phyloP scores from a whole-genome alignment of 2,797 vertebrate species.

The Acestrorhynchus altus region DNA sequence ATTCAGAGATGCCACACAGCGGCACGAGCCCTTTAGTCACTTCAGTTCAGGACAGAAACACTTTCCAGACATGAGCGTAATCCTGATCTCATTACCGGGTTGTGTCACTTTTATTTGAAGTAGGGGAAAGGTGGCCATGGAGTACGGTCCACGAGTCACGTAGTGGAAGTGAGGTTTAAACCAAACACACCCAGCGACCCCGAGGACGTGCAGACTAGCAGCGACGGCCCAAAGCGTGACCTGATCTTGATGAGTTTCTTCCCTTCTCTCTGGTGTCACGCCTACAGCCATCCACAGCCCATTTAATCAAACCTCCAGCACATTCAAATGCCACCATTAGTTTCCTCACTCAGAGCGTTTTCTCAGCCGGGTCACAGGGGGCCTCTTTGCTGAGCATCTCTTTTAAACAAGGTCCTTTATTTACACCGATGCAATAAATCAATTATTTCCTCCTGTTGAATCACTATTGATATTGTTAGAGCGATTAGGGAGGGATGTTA shows the following conservation, averaged over 20 bases:
- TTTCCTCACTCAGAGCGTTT: slow-evolving; percentile 5
- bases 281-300: background rate
- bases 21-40: too few relatives aligned
- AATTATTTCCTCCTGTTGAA: background rate
- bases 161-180: background rate
- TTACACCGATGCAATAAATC: background rate
- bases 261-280: slow-evolving; percentile 3
- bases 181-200: background rate
- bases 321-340: slow-evolving; percentile 25
- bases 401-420: background rate
- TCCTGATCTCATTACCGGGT: background rate
- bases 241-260: slow-evolving; percentile 6
- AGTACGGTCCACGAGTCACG: background rate
- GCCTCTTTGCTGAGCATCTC: background rate
- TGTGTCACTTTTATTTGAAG: background rate
- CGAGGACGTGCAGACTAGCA: background rate
- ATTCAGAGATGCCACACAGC: too few relatives aligned
- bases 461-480: background rate
- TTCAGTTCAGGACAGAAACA: too few relatives aligned
- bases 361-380: background rate
- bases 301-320: slow-evolving; percentile 37
- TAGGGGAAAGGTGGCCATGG: background rate
- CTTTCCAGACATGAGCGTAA: background rate
- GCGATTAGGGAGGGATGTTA: too few relatives aligned
- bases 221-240: background rate